Evolutionary conservation across 1,140 invertebrate species (phyloP), one percentile per base, ranked within the genome.

Genomic region (Bombus ignitus): DNA sequence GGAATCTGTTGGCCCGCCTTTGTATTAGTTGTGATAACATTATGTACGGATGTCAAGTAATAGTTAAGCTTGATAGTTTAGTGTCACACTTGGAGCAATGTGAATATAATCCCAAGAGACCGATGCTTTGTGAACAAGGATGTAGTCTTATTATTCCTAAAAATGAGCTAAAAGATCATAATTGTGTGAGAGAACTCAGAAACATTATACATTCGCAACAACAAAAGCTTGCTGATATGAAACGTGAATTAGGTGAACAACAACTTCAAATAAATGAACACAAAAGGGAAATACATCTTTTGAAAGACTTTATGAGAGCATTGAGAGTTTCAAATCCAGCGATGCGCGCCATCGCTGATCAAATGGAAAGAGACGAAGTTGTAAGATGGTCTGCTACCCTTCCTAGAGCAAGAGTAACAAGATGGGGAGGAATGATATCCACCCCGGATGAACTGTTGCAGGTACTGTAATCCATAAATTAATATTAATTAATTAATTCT

Each of bases 371-470:
- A 75, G 98, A 99, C 92, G 98, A 99, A 95, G 97, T 99, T 75
- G 96, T 98, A n/a, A 96, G 98, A 93, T 99, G 98, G 99, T 97
- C 98, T 47, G 97, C 96, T 86, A 97, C 97, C 3, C 95, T 99
- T 37, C 96, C 98, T 28, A 95, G 98, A 75, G 98, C 98, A 3
- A 95, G 98, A 88, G 98, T 99, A 44, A 99, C 98, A 3, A 96
- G 98, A 77, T 99, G 98, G 99, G 99, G 98, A 79, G 98, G 98
- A 79, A 99, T 99, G 98, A 99, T 99, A 83, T 99, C 98, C 32
- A 99, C 99, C 2, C 99, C 98, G 9, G 98, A 99, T 96, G 98
- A 68, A 39, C 44, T 59, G 6, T 39, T 85, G 1, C 84, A 86
- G 81, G 85, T 81, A 82, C 1, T 1, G 3, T 42, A 28, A 37